Base-by-base conservation (phyloP, 1,140 invertebrate species). In the Cardiocondyla obscurior region DNA sequence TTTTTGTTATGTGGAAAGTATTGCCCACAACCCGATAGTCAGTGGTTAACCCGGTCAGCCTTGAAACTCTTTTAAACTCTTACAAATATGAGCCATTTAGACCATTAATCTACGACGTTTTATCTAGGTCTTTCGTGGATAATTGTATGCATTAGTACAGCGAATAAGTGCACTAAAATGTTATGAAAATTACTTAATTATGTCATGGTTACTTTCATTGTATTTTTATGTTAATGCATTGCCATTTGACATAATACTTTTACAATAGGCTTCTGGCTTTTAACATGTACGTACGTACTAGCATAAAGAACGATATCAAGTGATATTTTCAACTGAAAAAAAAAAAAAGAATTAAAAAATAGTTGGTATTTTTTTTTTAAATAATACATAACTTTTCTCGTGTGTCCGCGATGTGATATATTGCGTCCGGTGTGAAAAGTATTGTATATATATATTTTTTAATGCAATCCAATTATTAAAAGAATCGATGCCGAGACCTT, bases 1-100 rank as follows among this genome's bases (percentile, higher is more conserved):
- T n/a, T n/a, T 76, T 76, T 76, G 19, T 76, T 64, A 62, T 49
- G 28, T 64, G 42, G 19, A 64, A 76, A 64, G 42, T 76, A 28
- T 64, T n/a, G 19, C 39, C 12, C 16, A 19, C 14, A 25, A 19
- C 8, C 14, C 7, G 53, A 46, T 58, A 58, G 42, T 58, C 44
- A 25, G 30, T 28, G 28, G 5, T 49, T 36, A 76, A 76, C 12
- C 14, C 8, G 42, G 42, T 36, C 57, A 62, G 28, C 42, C 72
- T 64, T 64, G 57, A 58, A 64, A n/a, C 16, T 36, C 30, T 14
- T 51, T 36, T 49, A 25, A 55, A 36, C 57, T 60, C n/a, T 60
- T 60, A 10, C n/a, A 19, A 39, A 55, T n/a, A 36, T 7, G 33
- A 65, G 36, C n/a, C 30, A 42, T 14, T 2, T 65, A 22, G 7